Base-by-base conservation (phyloP, 2,113 vertebrate species). In the Trichomycterus rosablanca region DNA sequence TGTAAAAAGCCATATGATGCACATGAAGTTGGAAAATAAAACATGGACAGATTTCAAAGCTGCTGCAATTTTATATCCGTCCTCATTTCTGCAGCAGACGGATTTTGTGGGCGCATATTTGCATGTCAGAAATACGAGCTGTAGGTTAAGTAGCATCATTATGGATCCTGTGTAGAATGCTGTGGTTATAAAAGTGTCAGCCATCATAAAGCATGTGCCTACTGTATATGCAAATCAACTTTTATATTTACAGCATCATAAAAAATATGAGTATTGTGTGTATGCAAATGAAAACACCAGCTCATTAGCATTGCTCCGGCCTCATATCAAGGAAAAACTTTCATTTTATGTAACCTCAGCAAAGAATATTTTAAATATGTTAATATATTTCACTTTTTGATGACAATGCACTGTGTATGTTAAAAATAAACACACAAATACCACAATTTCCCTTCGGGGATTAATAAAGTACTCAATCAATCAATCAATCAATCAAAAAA, bases 221-320 rank as follows among this genome's bases (percentile, higher is more conserved):
- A 73, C 67, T 55, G 75, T 68, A 76, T 79, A 84, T 83, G 79
- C 78, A 81, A 84, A 87, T 84, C 72, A 80, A 77, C 61, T 74
- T 63, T 77, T 76, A 37, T 12, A 37, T 37, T 37, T 11, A 37
- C 34, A 8, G 34, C 34, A 7, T 11, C 34, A 37, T 37, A 37
- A 37, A 37, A 10, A 4, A 8, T 37, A 3, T 22, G 42, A 28
- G n/a, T n/a, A 62, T 22, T 53, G 48, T 51, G 22, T 56, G 44
- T 30, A 42, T 49, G 51, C 46, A 57, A 57, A 71, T 55, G 48
- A 24, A 37, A 4, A 37, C 34, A 10, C 3, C 10, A 10, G 34
- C 34, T 37, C 34, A 37, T 37, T 37, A 11, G 34, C 34, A 37
- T 10, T 7, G 34, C 34, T 4, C 34, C 34, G 11, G 2, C 52